Evolutionary conservation across 2,113 vertebrate species (phyloP), one percentile per base, ranked within the genome.

Genomic region (Azemiops feae): DNA sequence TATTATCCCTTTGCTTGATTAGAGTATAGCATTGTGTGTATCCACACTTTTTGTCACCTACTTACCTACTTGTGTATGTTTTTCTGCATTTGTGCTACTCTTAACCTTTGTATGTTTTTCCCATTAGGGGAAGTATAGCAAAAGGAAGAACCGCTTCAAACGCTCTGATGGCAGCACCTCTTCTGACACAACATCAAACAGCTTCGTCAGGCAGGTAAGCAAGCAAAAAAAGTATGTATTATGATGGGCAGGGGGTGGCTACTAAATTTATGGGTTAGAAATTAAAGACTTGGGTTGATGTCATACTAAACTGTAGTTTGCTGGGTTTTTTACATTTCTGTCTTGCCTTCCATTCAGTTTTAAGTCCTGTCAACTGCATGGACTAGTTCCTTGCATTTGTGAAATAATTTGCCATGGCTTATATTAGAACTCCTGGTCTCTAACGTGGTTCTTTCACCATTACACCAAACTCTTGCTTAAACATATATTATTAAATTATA

Each of bases 161-260:
- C 98, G 99, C 92, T 99, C 99, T 0, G 99, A 99, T 85, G 99
- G 99, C 94, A 99, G 99, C 97, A 99, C 99, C 22, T 99, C 99
- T 25, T 99, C 99, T 0, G 99, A 99, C 97, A 99, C 99, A 57
- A 99, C 99, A n/a, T 99, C 99, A 39, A 99, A 99, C 98, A 99
- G 99, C 97, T 99, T 99, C 52, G 98, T 99, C 94, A 98, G 99
- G 95, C 99, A 99, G 98, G 99, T 99, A 98, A 98, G 30, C 85
- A 12, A 81, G 6, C 5, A 34, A 39, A 39, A 7, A 34, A 14
- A n/a, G 50, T 4, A 14, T 1, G 86, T 30, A 87, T 87, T 30
- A 52, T 87, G 18, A 22, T 8, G 6, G 27, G 27, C 2, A 30
- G 12, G 88, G 1, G 25, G n/a, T 16, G 1, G 18, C 43, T 16